phyloP scores from a whole-genome alignment of 2,888 invertebrate species.

The Zeuzera pyrina region DNA sequence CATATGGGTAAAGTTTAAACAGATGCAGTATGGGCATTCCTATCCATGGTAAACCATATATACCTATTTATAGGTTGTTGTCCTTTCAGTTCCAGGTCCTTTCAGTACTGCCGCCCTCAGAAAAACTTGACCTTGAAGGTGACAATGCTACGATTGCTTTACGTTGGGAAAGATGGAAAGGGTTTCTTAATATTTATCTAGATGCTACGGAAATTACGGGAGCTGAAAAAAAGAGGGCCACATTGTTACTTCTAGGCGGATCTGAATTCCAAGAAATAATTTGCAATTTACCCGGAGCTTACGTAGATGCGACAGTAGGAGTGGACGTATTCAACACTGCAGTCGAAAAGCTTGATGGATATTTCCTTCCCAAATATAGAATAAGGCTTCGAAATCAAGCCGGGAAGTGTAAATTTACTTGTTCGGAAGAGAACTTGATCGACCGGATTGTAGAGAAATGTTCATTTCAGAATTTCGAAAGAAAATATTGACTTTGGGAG shows the following conservation, averaged over 20 bases:
- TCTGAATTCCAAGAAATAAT: slow-evolving; percentile 12
- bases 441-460: no score
- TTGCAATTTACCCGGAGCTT: slow-evolving; percentile 10
- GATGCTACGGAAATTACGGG: slow-evolving; percentile 10
- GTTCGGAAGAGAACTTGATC: no score
- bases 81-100: neutral
- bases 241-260: slow-evolving; percentile 11
- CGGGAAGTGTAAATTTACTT: slow-evolving; percentile 2
- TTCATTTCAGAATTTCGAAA: no score
- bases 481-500: no score
- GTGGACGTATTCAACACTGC: slow-evolving; percentile 4
- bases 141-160: slow-evolving; percentile 2
- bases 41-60: no score
- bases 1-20: no score
- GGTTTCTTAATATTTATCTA: slow-evolving; percentile 12
- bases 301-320: neutral
- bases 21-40: no score
- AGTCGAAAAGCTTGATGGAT: slow-evolving; percentile 5
- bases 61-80: neutral
- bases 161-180: slow-evolving; percentile 13
- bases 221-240: slow-evolving; percentile 11
- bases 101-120: neutral
- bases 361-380: slow-evolving; percentile 1
- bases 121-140: neutral
- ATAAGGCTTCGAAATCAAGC: slow-evolving; percentile 1